These are phyloP conservation scores for Vireo griseus DNA, from an alignment of 2,797 vertebrate genomes.

Conservation along the genomic window DNA sequence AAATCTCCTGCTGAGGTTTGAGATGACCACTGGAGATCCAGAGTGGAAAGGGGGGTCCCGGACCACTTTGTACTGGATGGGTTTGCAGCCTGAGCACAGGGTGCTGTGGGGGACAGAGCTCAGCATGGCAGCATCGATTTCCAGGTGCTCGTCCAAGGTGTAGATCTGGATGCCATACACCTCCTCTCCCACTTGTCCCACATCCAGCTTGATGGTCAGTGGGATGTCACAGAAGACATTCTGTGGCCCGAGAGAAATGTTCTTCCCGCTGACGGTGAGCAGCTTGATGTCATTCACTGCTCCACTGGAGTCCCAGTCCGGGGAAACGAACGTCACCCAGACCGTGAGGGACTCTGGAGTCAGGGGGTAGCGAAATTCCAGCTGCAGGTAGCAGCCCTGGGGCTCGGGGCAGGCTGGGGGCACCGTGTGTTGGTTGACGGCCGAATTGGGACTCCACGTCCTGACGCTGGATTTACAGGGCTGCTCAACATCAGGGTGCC, in stretches of 20 bases:
- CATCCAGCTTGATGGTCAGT: conserved; percentile 87
- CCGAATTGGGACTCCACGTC: conserved; percentile 94
- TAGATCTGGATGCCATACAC: conserved; percentile 93
- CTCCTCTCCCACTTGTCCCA: conserved; percentile 78
- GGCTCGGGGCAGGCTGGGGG: conserved; percentile 88
- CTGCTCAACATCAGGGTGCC: conserved; percentile 96
- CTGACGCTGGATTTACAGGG: conserved; percentile 93
- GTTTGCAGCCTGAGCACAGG: conserved; percentile 81
- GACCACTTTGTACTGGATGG: conserved; percentile 85
- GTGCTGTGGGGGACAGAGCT: conserved; percentile 82
- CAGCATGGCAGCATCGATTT: conserved; percentile 93
- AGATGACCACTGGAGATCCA: conserved; percentile 75
- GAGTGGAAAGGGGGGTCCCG: conserved; percentile 85
- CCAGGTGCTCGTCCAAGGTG: conserved; percentile 93
- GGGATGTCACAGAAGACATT: conserved; percentile 93
- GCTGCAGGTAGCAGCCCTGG: conserved; percentile 94
- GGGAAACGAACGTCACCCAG: conserved; percentile 95
- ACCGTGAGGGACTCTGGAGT: conserved; percentile 89
- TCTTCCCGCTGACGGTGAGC: conserved; percentile 84
- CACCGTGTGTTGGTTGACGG: conserved; percentile 78
- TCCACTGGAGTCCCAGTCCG: conserved; percentile 87
- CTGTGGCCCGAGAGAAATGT: conserved; percentile 90
- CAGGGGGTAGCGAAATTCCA: conserved; percentile 86
- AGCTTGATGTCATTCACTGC: conserved; percentile 92
- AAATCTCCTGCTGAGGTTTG: conserved; percentile 83